A percentile compares a stretch with the other conserved stretches of the same genome.
phyloP scores from a whole-genome alignment of 2,888 invertebrate species.

The Drosophila robusta region DNA sequence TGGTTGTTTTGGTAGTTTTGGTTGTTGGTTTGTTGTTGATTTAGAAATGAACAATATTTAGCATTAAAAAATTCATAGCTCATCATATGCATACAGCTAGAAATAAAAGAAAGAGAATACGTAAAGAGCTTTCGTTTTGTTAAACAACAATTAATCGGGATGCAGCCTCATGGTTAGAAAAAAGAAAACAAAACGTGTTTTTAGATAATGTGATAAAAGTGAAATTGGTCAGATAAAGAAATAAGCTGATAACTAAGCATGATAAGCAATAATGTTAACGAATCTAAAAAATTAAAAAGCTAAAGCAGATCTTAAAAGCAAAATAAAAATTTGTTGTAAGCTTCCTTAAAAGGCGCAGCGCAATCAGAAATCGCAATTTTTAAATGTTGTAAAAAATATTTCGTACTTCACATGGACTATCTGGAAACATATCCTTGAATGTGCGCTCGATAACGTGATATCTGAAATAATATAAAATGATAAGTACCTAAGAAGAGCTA shows the following conservation, averaged over 20 bases:
- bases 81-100: constrained; percentile 78
- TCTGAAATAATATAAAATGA: constrained; percentile 56
- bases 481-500: background rate
- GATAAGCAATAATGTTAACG: constrained; percentile 14
- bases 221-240: background rate
- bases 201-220: background rate
- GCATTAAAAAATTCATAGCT: constrained; percentile 75
- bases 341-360: constrained; percentile 49
- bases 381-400: constrained; percentile 83
- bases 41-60: constrained; percentile 70
- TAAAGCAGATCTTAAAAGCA: constrained; percentile 20
- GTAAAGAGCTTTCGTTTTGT: constrained; percentile 57
- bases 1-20: constrained; percentile 38
- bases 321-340: constrained; percentile 23
- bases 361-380: constrained; percentile 29
- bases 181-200: background rate
- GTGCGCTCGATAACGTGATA: constrained; percentile 84
- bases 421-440: constrained; percentile 83
- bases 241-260: constrained; percentile 10
- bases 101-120: constrained; percentile 77
- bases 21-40: constrained; percentile 48
- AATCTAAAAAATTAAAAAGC: constrained; percentile 8
- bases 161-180: constrained; percentile 21
- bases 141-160: constrained; percentile 41
- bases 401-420: constrained; percentile 85